Conservation (phyloP, 2,888 invertebrate genomes). For the Drosophila recens region DNA sequence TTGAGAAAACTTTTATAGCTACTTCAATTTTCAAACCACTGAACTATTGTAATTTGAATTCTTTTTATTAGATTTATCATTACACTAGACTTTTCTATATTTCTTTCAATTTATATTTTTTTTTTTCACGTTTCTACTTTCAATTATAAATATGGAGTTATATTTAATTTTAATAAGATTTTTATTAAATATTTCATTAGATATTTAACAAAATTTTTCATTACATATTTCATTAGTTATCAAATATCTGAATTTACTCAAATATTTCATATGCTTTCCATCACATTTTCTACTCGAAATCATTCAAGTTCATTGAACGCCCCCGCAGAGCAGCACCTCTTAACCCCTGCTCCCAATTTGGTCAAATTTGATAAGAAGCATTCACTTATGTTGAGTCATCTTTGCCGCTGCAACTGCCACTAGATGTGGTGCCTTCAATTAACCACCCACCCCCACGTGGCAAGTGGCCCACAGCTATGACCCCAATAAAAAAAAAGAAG, state of each 20-base stretch:
- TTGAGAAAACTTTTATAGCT: too few relatives aligned
- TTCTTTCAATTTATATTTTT: background rate
- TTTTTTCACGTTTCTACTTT: too few relatives aligned
- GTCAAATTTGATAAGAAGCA: conserved; percentile 33
- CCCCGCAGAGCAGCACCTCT: conserved; percentile 31
- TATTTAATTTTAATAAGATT: background rate
- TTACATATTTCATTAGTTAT: background rate
- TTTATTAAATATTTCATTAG: background rate
- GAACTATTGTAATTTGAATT: too few relatives aligned
- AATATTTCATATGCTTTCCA: background rate
- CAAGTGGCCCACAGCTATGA: conserved; percentile 55
- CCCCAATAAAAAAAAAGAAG: conserved; percentile 50
- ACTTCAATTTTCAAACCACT: too few relatives aligned
- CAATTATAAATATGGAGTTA: background rate
- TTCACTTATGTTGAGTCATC: conserved; percentile 26
- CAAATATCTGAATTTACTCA: background rate
- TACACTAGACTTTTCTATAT: too few relatives aligned
- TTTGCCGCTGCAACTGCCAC: conserved; percentile 17
- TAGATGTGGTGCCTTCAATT: conserved; percentile 41
- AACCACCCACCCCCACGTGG: conserved; percentile 39
- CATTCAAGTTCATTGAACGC: conserved; percentile 56
- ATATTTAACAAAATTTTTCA: background rate
- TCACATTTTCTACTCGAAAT: background rate
- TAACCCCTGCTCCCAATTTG: conserved; percentile 47
- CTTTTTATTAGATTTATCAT: too few relatives aligned